These are phyloP conservation scores for Oligia latruncula DNA, from an alignment of 2,888 invertebrate species.

Conservation along the genomic window DNA sequence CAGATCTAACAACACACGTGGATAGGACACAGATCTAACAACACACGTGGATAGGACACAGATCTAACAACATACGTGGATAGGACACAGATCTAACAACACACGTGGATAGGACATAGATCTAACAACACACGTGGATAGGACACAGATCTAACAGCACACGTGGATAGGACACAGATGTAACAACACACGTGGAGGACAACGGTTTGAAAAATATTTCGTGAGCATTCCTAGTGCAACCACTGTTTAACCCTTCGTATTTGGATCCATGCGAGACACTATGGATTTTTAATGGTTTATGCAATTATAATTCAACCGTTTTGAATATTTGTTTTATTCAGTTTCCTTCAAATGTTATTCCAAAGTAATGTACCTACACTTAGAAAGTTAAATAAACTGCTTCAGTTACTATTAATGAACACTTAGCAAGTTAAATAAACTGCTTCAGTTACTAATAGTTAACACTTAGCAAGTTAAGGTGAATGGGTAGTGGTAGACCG, in stretches of 20 bases:
- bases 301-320: neutral
- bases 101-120: neutral
- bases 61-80: neutral
- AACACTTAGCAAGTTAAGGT: too few species aligned
- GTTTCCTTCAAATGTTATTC: neutral
- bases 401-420: conserved; percentile 31
- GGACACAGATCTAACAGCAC: neutral
- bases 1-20: neutral
- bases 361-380: neutral
- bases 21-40: neutral
- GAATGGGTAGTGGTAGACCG: too few species aligned
- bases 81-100: neutral
- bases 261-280: neutral
- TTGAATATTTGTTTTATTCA: neutral
- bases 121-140: neutral
- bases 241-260: neutral
- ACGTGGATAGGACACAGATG: too few species aligned
- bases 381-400: conserved; percentile 32
- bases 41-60: too few species aligned
- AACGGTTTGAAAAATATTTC: neutral
- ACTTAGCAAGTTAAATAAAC: conserved; percentile 26
- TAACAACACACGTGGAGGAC: neutral
- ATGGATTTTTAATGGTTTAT: neutral
- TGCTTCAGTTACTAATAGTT: neutral
- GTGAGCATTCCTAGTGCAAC: neutral